These are phyloP conservation scores for Bombus balteatus DNA, from an alignment of 1,140 invertebrate species.

Conservation along the genomic window DNA sequence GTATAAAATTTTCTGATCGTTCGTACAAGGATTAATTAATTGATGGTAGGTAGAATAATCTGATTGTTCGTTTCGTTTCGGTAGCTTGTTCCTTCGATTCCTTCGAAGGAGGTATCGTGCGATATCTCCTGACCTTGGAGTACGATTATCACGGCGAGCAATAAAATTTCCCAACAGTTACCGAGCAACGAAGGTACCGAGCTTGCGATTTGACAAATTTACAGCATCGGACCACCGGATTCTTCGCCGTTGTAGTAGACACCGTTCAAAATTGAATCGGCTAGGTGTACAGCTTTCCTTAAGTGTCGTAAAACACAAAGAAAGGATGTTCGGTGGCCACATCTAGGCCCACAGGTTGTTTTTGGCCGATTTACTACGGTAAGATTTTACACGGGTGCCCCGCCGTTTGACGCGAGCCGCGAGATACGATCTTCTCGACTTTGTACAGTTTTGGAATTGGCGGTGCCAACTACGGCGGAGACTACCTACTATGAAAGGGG, in stretches of 20 bases:
- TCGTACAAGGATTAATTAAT: too few relatives aligned
- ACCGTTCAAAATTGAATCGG: conserved; percentile 60
- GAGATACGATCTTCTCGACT: background rate
- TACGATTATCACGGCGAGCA: background rate
- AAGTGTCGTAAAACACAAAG: conserved; percentile 36
- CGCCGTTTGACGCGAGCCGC: background rate
- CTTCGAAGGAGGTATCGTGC: background rate
- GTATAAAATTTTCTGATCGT: too few relatives aligned
- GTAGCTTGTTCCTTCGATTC: background rate
- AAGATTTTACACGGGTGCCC: conserved; percentile 31
- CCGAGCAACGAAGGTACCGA: too few relatives aligned
- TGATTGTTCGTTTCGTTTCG: too few relatives aligned
- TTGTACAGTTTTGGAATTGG: background rate
- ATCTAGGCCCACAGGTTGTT: conserved; percentile 47
- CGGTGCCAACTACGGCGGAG: background rate
- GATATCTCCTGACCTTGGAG: background rate
- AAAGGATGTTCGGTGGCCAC: conserved; percentile 52
- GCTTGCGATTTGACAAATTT: conserved; percentile 61
- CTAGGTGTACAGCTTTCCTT: conserved; percentile 60
- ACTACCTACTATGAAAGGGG: too few relatives aligned
- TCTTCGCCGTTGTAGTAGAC: background rate
- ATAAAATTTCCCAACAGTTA: background rate
- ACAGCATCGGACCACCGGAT: conserved; percentile 35
- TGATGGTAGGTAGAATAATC: too few relatives aligned
- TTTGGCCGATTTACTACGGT: conserved; percentile 33